Percentiles rank a stretch among this genome's conserved stretches.
Conservation (phyloP, 2,797 vertebrate species). For the Oreortyx pictus region DNA sequence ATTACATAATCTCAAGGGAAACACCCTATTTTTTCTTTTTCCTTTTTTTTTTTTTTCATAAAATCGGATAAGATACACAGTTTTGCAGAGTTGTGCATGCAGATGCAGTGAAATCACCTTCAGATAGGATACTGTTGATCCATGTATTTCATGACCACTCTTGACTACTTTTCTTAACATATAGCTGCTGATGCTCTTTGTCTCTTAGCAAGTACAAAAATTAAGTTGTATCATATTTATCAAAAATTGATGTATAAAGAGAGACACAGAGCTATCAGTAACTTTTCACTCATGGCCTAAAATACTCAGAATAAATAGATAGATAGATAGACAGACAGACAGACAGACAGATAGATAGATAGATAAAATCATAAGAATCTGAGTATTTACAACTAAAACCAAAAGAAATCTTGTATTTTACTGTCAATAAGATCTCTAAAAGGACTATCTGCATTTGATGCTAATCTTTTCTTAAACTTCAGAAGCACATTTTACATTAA, state of each 20-base stretch:
- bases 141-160: neutral
- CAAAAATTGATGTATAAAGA: neutral
- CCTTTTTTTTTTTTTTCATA: too few relatives aligned
- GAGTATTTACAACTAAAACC: neutral
- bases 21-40: neutral
- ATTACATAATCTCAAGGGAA: neutral
- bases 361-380: neutral
- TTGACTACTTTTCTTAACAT: neutral
- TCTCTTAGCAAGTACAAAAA: neutral
- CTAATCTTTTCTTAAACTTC: neutral
- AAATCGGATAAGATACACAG: fast-evolving
- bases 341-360: too few relatives aligned
- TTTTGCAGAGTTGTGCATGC: neutral
- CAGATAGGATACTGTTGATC: neutral
- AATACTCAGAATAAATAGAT: neutral
- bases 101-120: neutral
- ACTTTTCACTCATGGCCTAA: neutral
- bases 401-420: neutral
- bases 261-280: neutral
- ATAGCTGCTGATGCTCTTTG: neutral
- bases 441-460: neutral
- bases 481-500: neutral
- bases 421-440: neutral
- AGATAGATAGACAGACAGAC: too few relatives aligned
- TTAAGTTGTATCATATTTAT: neutral